Conservation (phyloP, 2,113 vertebrate species). For the Pterophyllum scalare region DNA sequence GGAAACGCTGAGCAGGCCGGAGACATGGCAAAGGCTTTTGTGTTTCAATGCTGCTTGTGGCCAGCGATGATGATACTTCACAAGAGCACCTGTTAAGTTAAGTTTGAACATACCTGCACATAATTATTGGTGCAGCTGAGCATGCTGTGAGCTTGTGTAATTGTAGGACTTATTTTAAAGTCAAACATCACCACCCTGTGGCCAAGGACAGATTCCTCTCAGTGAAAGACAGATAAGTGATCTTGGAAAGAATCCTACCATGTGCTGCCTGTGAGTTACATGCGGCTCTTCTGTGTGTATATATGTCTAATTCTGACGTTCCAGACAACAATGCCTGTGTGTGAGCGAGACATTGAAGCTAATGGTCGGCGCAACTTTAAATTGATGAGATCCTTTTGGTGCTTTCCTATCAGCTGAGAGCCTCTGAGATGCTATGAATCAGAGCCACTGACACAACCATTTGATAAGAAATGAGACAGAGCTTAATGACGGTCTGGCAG, state of each 20-base stretch:
- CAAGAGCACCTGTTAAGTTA: background rate
- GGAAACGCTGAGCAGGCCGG: background rate
- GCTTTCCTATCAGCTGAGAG: slow-evolving; percentile 21
- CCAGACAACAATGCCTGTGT: background rate
- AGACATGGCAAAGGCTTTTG: background rate
- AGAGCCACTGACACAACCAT: slow-evolving; percentile 50
- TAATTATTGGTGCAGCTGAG: background rate
- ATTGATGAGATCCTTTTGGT: slow-evolving; percentile 25
- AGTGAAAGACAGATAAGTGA: background rate
- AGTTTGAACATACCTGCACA: background rate
- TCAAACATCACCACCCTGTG: slow-evolving; percentile 76
- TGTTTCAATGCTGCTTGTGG: background rate
- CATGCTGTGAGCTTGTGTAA: background rate
- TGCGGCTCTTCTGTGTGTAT: background rate
- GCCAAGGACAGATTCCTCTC: slow-evolving; percentile 25
- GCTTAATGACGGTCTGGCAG: slow-evolving; percentile 64
- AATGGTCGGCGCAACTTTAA: slow-evolving; percentile 32
- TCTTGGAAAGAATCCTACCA: background rate
- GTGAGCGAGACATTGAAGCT: background rate
- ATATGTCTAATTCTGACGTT: background rate
- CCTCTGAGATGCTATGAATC: slow-evolving; percentile 50
- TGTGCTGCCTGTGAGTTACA: background rate
- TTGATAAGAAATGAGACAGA: slow-evolving; percentile 62
- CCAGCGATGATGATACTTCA: background rate
- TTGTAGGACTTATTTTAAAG: slow-evolving; percentile 36